Conservation (phyloP, 37 sponge, comb jelly and placozoan genomes). For the Aphrocallistes beatrix region DNA sequence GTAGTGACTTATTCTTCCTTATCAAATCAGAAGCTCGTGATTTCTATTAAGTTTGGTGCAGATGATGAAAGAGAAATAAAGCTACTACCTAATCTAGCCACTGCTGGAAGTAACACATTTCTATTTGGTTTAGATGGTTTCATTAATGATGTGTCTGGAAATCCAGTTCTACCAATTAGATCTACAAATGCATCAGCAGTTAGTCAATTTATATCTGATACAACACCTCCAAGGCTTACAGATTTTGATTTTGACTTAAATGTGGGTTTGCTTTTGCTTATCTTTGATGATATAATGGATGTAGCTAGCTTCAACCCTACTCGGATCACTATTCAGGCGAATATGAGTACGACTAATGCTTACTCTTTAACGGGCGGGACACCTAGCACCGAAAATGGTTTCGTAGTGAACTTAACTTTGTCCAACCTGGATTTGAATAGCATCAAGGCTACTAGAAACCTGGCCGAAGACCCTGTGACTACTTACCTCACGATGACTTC, state of each 20-base stretch:
- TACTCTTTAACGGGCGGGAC: slow-evolving; percentile 44
- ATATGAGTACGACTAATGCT: not conserved
- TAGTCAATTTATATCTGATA: slow-evolving; percentile 29
- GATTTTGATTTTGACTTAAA: slow-evolving; percentile 66
- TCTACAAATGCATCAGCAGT: slow-evolving; percentile 20
- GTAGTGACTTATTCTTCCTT: not conserved
- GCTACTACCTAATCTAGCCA: not conserved
- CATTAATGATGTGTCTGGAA: slow-evolving; percentile 61
- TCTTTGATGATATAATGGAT: slow-evolving; percentile 60
- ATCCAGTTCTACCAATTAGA: slow-evolving; percentile 28
- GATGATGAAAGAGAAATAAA: not conserved
- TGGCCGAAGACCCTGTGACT: slow-evolving; percentile 28
- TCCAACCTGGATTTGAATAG: slow-evolving; percentile 49
- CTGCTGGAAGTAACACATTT: not conserved
- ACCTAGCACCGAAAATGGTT: slow-evolving; percentile 51
- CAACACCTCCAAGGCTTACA: slow-evolving; percentile 48
- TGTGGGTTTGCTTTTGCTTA: slow-evolving; percentile 40
- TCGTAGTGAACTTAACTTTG: slow-evolving; percentile 47
- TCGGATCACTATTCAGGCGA: slow-evolving; percentile 50
- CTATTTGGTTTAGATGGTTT: slow-evolving; percentile 18
- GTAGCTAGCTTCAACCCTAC: slow-evolving; percentile 43
- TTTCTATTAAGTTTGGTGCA: not conserved
- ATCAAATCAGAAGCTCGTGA: not conserved
- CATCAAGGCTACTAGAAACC: slow-evolving; percentile 43
- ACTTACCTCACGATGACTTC: slow-evolving; percentile 49